phyloP scores from a whole-genome alignment of 2,113 vertebrate genomes.

The Salminus brasiliensis region DNA sequence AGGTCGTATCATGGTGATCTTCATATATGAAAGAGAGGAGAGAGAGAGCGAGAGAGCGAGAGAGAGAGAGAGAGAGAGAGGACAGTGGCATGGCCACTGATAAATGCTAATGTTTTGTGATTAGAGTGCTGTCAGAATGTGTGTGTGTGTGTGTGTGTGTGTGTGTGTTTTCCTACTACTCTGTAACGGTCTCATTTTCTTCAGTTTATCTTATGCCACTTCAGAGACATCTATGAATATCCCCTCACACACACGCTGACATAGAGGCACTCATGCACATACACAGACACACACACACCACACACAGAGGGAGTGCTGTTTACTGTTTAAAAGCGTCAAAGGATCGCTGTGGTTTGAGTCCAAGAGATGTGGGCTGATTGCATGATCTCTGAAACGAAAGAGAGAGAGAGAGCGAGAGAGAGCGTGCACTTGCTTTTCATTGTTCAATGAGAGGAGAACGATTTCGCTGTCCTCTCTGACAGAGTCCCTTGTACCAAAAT shows the following conservation, averaged over 20 bases:
- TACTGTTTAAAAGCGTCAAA: constrained; percentile 35
- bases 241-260: not conserved
- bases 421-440: not conserved
- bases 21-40: no score
- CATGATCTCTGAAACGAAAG: not conserved
- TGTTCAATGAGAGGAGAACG: not conserved
- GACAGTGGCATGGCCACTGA: constrained; percentile 1
- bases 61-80: not conserved
- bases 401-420: not conserved
- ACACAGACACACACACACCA: constrained; percentile 3
- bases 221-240: not conserved
- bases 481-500: constrained; percentile 32
- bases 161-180: constrained; percentile 8
- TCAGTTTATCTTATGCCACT: constrained; percentile 10
- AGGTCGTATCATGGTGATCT: not conserved
- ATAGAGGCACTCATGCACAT: no score
- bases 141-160: constrained; percentile 21
- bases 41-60: not conserved
- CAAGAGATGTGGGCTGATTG: constrained; percentile 25
- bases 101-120: constrained; percentile 35
- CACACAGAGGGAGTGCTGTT: constrained; percentile 27
- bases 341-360: constrained; percentile 21
- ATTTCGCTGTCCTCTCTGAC: constrained; percentile 16
- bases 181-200: not conserved
- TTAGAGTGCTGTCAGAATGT: constrained; percentile 18